Percentiles rank a stretch among this genome's conserved stretches.
These are phyloP conservation scores for Eurystomus glaucurus DNA, from an alignment of 2,797 vertebrate species.

Conservation along the genomic window DNA sequence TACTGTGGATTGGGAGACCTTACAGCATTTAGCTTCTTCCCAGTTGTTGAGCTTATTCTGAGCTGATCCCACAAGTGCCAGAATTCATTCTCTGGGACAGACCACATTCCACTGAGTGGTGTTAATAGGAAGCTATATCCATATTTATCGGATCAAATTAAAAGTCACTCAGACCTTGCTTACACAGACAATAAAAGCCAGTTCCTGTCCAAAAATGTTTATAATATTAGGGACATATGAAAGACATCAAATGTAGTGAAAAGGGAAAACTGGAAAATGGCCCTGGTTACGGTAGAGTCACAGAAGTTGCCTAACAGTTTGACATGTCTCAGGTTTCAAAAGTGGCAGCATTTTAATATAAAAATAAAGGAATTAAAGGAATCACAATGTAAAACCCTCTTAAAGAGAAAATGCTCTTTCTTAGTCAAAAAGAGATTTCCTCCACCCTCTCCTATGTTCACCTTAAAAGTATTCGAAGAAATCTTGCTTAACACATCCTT, in stretches of 20 bases:
- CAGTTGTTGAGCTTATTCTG: neutral
- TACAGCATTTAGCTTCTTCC: neutral
- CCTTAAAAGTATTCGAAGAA: neutral
- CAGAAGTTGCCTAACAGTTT: neutral
- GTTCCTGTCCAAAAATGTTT: neutral
- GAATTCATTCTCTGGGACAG: neutral
- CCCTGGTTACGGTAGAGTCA: neutral
- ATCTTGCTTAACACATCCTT: neutral
- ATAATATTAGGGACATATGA: too few relatives aligned
- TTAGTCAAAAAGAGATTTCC: neutral
- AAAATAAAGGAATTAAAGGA: neutral
- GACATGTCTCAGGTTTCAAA: neutral
- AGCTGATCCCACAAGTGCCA: neutral
- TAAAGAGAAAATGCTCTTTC: neutral
- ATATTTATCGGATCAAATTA: fast-evolving
- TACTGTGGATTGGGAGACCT: neutral
- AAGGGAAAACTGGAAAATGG: neutral
- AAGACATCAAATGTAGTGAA: fast-evolving
- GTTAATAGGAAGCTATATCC: neutral
- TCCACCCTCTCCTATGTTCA: fast-evolving
- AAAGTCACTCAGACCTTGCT: neutral
- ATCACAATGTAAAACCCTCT: neutral
- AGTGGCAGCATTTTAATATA: neutral
- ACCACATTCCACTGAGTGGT: fast-evolving
- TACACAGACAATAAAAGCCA: neutral